Evolutionary conservation across 2,113 vertebrate genomes (phyloP).

Genomic region (cattle (Bos taurus)): DNA sequence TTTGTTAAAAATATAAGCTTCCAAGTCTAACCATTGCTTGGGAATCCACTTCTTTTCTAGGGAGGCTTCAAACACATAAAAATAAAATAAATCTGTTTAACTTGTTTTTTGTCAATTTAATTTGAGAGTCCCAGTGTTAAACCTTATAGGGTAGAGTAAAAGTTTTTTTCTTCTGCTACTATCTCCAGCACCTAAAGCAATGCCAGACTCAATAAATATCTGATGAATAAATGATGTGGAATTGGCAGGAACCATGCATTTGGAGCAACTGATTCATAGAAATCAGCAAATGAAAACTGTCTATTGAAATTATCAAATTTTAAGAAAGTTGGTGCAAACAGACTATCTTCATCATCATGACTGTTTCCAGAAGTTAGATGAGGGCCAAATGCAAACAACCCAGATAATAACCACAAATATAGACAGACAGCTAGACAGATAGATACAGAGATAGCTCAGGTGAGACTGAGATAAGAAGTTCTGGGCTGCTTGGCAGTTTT

Average conservation of each 20-base stretch:
- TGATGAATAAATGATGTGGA: neutral
- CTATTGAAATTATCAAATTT: neutral
- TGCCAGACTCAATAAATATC: neutral
- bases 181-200: neutral
- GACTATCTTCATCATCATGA: neutral
- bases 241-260: neutral
- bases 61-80: neutral
- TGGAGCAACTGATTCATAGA: neutral
- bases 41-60: neutral
- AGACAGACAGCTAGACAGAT: neutral
- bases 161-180: neutral
- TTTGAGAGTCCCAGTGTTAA: neutral
- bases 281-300: neutral
- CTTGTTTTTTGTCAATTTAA: neutral
- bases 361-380: neutral
- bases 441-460: neutral
- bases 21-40: neutral
- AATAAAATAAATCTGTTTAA: neutral
- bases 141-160: neutral
- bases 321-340: neutral
- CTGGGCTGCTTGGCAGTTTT: neutral
- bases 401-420: neutral
- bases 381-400: neutral
- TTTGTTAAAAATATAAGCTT: neutral
- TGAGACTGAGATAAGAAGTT: too few relatives aligned